Evolutionary conservation across 2,888 invertebrate species (phyloP), one percentile per base, ranked within the genome.

Genomic region (Nycteola revayana): DNA sequence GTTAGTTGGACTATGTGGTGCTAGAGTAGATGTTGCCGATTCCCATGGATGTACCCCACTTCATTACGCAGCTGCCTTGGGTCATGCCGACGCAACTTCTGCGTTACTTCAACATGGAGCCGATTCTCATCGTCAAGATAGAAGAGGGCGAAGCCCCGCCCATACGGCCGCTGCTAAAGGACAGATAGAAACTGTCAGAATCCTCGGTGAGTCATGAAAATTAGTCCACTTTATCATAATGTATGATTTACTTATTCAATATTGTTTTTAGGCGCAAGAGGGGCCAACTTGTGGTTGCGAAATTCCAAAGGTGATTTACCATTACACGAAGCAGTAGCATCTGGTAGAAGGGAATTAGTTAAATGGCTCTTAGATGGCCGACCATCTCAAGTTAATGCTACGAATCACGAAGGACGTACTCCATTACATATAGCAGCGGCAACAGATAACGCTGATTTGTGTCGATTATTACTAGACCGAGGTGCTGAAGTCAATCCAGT

Each of bases 81-180:
- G 98, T 0, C 98, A 99, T 71, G 96, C 96, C 0, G 97, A 98
- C 68, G 96, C 98, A 9, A 97, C 98, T 0, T 93, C 95, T 2
- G 90, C 96, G 1, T 88, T 99, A 24, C 87, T 99, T n/a, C 93
- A 95, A 42, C 93, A 96, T 48, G 97, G 96, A 0, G 96, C 98
- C 0, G 94, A 98, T 74, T 93, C 97, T 0, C 97, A 98, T 82
- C 91, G 97, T 8, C 97, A 97, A 75, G 99, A 98, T 72, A 91
- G 95, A 31, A 94, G 97, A 71, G 98, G 98, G 7, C 91, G 98
- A 47, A 97, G 96, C 45, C 96, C 98, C 1, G 96, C 96, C 0
- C 96, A 98, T 65, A 98, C 98, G 60, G 98, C 98, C 1, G 97
- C 98, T 36, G 96, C 98, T 4, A 98, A 98, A 77, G 98, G 99